Evolutionary conservation across 2,797 vertebrate species (phyloP), one percentile per base, ranked within the genome.

Genomic region (Sparidentex hasta): DNA sequence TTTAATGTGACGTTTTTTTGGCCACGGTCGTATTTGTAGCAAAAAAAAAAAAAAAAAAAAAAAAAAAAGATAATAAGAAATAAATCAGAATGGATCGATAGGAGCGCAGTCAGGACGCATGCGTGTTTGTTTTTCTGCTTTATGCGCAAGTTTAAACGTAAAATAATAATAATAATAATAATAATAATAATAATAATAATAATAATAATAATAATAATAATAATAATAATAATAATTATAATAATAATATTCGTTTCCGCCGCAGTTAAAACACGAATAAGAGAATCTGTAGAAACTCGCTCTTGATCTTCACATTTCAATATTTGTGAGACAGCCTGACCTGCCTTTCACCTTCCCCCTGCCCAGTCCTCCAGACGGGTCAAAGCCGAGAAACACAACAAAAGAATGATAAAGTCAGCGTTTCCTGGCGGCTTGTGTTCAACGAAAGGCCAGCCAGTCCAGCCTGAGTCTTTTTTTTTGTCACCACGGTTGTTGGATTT

Each of bases 271-370:
- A 55, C 0, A 38, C 2, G 7, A 8, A 11, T 55, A 1, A 21
- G 5, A 58, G 0, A 16, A 17, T 44, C 0, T 44, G n/a, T 2
- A 20, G 43, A 3, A 71, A 25, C 12, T 27, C 29, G 23, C 27
- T 74, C 68, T 81, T 70, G 75, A 48, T 84, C 91, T 83, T 91
- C 92, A 90, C 93, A 95, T 97, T 96, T 97, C 95, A 95, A 92
- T 95, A 95, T 96, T 94, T 94, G 74, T 97, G 92, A 98, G 98
- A 98, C 98, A 91, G 94, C 90, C 94, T 99, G 98, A 99, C 98
- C 98, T 97, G 97, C 64, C 96, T 96, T 97, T 99, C 98, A 99
- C 98, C 98, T 97, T 96, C 93, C 92, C 92, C 93, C 94, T 93
- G 94, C 79, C 79, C 79, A 90, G 96, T 95, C 95, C 95, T 95